Conservation (phyloP, 1,140 invertebrate species). For the Zaprionus tsacasi region DNA sequence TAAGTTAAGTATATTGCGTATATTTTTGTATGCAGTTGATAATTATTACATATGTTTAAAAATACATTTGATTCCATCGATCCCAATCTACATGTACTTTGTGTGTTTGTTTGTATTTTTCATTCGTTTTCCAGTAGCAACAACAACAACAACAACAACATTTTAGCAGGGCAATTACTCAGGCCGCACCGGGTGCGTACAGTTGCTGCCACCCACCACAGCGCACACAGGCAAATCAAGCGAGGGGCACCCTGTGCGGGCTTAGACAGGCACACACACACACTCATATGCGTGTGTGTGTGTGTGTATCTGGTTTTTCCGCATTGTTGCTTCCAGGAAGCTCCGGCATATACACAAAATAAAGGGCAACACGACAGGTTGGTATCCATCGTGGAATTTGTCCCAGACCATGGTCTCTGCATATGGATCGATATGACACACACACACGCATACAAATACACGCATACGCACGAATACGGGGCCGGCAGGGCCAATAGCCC, state of each 20-base stretch:
- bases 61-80: conserved; percentile 50
- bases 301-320: conserved; percentile 42
- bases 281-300: conserved; percentile 4
- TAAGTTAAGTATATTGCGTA: conserved; percentile 49
- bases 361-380: conserved; percentile 58
- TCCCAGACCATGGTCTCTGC: conserved; percentile 72
- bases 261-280: not conserved
- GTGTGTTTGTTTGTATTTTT: conserved; percentile 1
- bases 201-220: conserved; percentile 7
- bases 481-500: conserved; percentile 34
- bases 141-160: not conserved
- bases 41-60: conserved; percentile 42
- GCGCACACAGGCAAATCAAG: not conserved
- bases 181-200: conserved; percentile 6
- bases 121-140: not conserved
- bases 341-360: conserved; percentile 52
- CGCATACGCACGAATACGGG: not conserved
- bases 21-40: conserved; percentile 70
- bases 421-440: conserved; percentile 49
- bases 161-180: conserved; percentile 1
- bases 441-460: not conserved
- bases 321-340: conserved; percentile 58
- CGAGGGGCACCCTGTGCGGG: not conserved
- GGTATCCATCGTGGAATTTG: conserved; percentile 71
- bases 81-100: conserved; percentile 15